These are phyloP conservation scores for Brachionus manjavacas DNA, from an alignment of 1,140 invertebrate genomes.

Conservation along the genomic window DNA sequence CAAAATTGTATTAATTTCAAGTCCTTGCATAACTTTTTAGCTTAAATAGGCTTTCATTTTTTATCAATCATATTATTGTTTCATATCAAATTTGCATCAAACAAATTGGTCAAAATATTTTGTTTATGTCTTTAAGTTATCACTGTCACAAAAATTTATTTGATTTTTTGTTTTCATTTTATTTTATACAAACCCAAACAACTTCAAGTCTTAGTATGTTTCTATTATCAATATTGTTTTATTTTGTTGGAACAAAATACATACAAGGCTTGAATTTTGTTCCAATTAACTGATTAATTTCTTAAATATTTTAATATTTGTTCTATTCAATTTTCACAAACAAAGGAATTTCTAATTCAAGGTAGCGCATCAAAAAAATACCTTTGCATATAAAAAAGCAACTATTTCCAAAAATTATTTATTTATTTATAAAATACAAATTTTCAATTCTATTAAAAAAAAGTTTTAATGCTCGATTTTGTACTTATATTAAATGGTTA, in stretches of 20 bases:
- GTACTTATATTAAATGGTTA: too few species aligned
- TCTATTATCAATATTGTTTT: neutral
- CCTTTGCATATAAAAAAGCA: too few species aligned
- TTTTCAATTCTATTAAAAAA: too few species aligned
- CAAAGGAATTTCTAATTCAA: too few species aligned
- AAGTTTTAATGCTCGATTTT: too few species aligned
- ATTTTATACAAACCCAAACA: neutral
- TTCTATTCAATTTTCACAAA: too few species aligned
- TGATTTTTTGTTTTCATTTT: neutral
- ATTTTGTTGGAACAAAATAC: neutral
- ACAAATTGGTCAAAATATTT: neutral
- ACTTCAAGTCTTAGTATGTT: neutral
- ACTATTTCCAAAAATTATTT: too few species aligned
- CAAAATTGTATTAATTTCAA: neutral
- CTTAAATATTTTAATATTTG: too few species aligned
- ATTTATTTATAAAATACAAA: too few species aligned
- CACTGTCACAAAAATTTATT: neutral
- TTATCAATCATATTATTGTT: neutral
- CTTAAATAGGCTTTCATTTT: neutral
- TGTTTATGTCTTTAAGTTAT: neutral
- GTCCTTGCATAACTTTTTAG: neutral
- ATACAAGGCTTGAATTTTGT: neutral
- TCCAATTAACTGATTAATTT: neutral
- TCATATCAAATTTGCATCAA: neutral
- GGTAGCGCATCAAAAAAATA: too few species aligned